Evolutionary conservation across 2,113 vertebrate genomes (phyloP), one percentile per base, ranked within the genome.

Genomic region (Gobio gobio): DNA sequence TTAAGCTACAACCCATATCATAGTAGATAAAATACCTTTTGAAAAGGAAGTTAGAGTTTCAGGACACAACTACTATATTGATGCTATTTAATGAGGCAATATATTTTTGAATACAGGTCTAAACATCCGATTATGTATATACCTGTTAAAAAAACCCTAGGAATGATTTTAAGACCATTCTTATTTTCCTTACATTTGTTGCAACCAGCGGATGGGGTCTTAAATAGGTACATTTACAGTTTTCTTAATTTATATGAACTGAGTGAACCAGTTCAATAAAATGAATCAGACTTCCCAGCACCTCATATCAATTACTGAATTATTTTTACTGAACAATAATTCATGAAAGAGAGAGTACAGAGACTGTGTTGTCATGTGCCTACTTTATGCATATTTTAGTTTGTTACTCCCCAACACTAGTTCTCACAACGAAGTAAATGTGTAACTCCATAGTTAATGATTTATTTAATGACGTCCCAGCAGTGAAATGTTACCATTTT

Each of bases 341-440:
- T 45, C 2, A 43, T 45, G 12, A n/a, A 45, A 59, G 18, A 58
- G 2, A 58, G 56, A 72, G 20, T 8, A 45, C 36, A 45, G 20
- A 72, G 18, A 43, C 10, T 22, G 18, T 24, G 4, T 73, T 24
- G 22, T 47, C 63, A 33, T 36, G 40, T 13, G 12, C 13, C 10
- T 70, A 45, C 43, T 47, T 5, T 22, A 20, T 5, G 12, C 45
- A 36, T 33, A 24, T n/a, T 45, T 73, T 45, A 73, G 40, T 45
- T 4, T 24, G 22, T 61, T 0, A 24, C 22, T 47, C 43, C 5
- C 43, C 5, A 47, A 36, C 45, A 14, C 8, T 47, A 13, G 70
- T 59, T 45, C 20, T n/a, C 58, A 43, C n/a, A 47, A 6, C 56
- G 26, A 79, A 79, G n/a, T 63, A 78, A 47, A 79, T 45, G 10